Evolutionary conservation across 2,888 invertebrate genomes (phyloP), one percentile per base, ranked within the genome.

Genomic region (Melanostoma mellinum): DNA sequence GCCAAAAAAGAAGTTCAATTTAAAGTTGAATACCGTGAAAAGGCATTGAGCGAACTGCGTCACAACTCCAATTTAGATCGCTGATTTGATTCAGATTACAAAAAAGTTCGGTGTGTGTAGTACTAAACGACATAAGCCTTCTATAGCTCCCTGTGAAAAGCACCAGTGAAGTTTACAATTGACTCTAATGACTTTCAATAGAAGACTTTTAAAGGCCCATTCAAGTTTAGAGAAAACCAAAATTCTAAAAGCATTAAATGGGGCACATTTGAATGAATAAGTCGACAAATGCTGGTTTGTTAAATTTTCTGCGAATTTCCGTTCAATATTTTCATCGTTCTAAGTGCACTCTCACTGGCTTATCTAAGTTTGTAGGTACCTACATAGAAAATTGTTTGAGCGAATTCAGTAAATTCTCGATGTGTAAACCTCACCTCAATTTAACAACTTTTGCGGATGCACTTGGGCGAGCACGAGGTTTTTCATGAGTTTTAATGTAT

Each of bases 361-460:
- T 61, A 8, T 36, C 1, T n/a, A 46, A 2, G 10, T 10, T 20
- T 20, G 20, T 20, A 20, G 35, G 50, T 10, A 69, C 32, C 63
- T 65, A 33, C 32, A 71, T 65, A 33, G 36, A 5, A 60, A 60
- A 44, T 50, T 20, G 20, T 20, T 20, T 20, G 20, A 20, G 38
- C n/a, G 32, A 38, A 32, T 36, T 50, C 8, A n/a, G 61, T 6
- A 2, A 8, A 44, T 60, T 50, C 6, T 30, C 44, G 44, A 61
- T 61, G 48, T 38, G 38, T 63, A 38, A 50, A 63, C 53, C 20
- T 52, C 44, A 69, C 63, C 60, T 72, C 61, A 68, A 72, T 63
- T 68, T 44, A 53, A 63, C 77, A 77, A 82, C 73, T 82, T 80
- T 63, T 61, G 55, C 72, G 50, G 67, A 77, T 77, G 52, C 73